A percentile compares a stretch with the other conserved stretches of the same genome.
Conservation (phyloP, 2,888 invertebrate genomes). For the Pristionchus exspectatus region DNA sequence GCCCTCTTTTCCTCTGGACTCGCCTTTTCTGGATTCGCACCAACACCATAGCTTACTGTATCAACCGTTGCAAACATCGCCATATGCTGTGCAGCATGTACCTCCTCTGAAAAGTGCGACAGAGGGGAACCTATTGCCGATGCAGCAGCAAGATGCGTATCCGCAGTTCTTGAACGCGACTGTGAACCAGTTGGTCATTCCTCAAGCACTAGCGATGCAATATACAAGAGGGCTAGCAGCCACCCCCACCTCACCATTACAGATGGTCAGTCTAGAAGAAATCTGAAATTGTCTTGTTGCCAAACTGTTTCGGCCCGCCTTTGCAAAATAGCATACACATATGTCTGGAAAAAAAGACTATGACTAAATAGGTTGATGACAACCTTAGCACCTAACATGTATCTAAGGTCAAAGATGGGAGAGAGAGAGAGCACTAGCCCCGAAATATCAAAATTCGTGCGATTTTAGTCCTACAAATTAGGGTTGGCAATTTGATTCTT, state of each 20-base stretch:
- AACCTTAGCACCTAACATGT: no score
- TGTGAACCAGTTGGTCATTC: background rate
- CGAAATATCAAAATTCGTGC: no score
- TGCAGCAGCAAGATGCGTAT: background rate
- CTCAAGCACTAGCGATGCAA: background rate
- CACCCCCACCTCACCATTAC: background rate
- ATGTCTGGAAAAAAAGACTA: no score
- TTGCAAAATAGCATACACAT: background rate
- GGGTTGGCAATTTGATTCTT: no score
- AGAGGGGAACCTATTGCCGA: background rate
- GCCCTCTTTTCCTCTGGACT: background rate
- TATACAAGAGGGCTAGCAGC: background rate
- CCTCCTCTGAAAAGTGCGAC: background rate
- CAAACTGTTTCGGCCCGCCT: background rate
- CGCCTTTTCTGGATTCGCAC: background rate
- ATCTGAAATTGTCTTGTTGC: background rate
- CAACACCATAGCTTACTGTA: background rate
- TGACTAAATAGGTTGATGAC: no score
- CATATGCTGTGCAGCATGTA: background rate
- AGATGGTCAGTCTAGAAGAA: constrained; percentile 2
- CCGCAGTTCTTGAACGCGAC: background rate
- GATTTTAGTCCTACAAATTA: no score
- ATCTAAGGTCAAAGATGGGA: no score
- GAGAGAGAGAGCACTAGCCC: no score
- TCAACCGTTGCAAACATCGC: no score